Evolutionary conservation across 2,888 invertebrate genomes (phyloP), one percentile per base, ranked within the genome.

Genomic region (Tuberolachnus salignus): DNA sequence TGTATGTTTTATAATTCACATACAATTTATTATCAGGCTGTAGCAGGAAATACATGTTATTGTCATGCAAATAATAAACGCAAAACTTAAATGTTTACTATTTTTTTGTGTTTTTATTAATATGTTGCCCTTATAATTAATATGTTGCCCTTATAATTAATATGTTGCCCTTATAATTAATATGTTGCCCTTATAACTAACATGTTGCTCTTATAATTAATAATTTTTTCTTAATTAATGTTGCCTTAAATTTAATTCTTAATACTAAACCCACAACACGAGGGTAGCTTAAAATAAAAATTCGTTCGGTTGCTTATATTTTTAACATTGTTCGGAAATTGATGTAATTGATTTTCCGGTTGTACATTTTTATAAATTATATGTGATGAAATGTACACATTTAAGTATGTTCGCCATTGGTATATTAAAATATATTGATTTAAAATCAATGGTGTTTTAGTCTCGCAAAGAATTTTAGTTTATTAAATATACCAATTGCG

Each of bases 301-400:
- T 70, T 70, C 55, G 70, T 57, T 70, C 23, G 55, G 55, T 70
- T 44, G 55, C 57, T 57, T 70, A 70, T 6, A 23, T 57, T 70
- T 44, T 44, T 57, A 2, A 63, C 42, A 59, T 23, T 34, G 6
- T 6, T 34, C 34, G 6, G 34, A 4, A 34, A 34, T 34, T 34
- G 34, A 34, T 34, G 34, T 34, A 34, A 34, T n/a, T n/a, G n/a
- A n/a, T n/a, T n/a, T n/a, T n/a, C n/a, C n/a, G 6, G 34, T 34
- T 34, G n/a, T 34, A 34, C 34, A 34, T 4, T 34, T 4, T 6
- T 34, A 6, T 34, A 34, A 34, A 34, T 34, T 34, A 6, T 34
- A 34, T 34, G 34, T 6, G 6, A 4, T 34, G 34, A 34, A 34
- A 34, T 34, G 34, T 34, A 6, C 34, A 34, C 34, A 34, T 34